Evolutionary conservation across 2,113 vertebrate genomes (phyloP), one percentile per base, ranked within the genome.

Genomic region (Macquaria ambigua): DNA sequence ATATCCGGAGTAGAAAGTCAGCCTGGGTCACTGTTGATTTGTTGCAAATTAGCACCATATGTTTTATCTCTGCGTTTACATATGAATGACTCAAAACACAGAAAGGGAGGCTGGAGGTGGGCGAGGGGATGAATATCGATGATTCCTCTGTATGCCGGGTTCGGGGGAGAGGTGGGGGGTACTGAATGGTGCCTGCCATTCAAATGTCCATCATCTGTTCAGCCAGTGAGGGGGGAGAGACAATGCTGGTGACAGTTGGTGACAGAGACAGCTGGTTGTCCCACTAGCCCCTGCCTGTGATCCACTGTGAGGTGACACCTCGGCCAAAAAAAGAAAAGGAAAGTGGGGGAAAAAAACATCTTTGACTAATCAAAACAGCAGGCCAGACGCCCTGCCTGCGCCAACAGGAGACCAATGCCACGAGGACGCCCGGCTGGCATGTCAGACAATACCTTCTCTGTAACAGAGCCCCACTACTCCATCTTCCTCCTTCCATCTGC

Each of bases 401-500:
- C 88, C 90, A 86, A 85, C 88, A 83, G 88, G 77, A 93, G 73
- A 93, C 83, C 84, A 78, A 64, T 90, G 89, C 85, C 88, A 92
- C 77, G 66, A 84, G 87, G 86, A 89, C 75, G 76, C 87, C 89
- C 20, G 74, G 80, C 82, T 90, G 90, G 83, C 87, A 89, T 84
- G 61, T 92, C 95, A 97, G 95, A 98, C 97, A 98, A 97, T 97
- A 93, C 95, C 95, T 78, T 91, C 95, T 92, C 94, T 95, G 96
- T 96, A 95, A 96, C 95, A 88, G 63, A 20, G 59, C 56, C 70
- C 55, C 84, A 48, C 84, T 94, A 79, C 67, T 87, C 70, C 77
- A 66, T 77, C 84, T 83, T 87, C 82, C 86, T 88, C 56, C 84
- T 81, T 88, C 96, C 96, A 95, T 95, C 90, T 89, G 91, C 81